Conservation (phyloP, 2,113 vertebrate species). For the Stomatorhinus ivindoensis region DNA sequence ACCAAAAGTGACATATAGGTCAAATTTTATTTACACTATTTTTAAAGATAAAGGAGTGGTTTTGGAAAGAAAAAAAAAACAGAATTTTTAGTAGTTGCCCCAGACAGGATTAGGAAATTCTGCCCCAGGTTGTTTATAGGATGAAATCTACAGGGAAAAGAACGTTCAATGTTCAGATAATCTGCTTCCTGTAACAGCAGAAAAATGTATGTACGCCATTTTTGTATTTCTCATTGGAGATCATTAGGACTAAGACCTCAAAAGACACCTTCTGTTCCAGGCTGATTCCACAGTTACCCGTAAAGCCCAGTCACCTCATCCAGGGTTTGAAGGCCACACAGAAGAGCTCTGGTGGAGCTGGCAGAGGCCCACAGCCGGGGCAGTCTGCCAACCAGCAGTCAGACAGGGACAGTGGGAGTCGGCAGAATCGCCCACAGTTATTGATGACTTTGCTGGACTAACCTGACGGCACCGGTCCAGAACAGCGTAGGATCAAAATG, state of each 20-base stretch:
- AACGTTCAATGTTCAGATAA: not conserved
- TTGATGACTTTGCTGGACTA: constrained; percentile 14
- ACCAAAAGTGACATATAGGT: not conserved
- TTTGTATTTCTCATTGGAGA: not conserved
- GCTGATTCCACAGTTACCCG: not conserved
- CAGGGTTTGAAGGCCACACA: constrained; percentile 1
- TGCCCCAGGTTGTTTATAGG: not conserved
- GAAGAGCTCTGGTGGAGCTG: constrained; percentile 1
- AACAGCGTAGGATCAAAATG: not conserved
- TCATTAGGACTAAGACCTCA: not conserved
- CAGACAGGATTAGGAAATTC: not conserved
- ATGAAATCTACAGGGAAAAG: not conserved
- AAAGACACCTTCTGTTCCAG: not conserved
- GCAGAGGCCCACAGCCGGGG: constrained; percentile 13
- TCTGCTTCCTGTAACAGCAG: not conserved
- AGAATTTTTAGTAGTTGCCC: not conserved
- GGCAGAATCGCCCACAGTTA: not conserved
- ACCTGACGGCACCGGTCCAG: not conserved
- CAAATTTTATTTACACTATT: not conserved
- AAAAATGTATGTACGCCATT: not conserved
- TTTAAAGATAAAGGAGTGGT: not conserved
- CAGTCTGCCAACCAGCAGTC: constrained; percentile 19
- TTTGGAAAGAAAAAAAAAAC: not conserved
- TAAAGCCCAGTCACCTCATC: not conserved
- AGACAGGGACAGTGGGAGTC: constrained; percentile 15